Percentiles rank a stretch among this genome's conserved stretches.
These are phyloP conservation scores for Lasiommata megera DNA, from an alignment of 2,888 invertebrate genomes.

Conservation along the genomic window DNA sequence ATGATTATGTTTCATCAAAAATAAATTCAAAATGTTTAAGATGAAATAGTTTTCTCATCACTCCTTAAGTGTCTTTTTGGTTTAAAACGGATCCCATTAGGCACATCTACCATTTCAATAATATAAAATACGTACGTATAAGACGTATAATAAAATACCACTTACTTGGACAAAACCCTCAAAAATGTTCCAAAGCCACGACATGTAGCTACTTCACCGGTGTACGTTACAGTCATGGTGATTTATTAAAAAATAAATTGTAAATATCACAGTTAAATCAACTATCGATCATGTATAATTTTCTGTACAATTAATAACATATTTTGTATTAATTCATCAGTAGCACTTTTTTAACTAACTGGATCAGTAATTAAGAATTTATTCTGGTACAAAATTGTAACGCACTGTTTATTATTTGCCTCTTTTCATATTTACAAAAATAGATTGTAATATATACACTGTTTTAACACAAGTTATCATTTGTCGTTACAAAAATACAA, in stretches of 20 bases:
- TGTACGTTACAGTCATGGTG: slow-evolving; percentile 91
- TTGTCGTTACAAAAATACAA: not conserved
- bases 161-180: slow-evolving; percentile 90
- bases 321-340: not conserved
- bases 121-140: too few species aligned
- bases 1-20: too few species aligned
- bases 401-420: not conserved
- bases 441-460: not conserved
- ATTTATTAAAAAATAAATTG: slow-evolving; percentile 19
- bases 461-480: not conserved
- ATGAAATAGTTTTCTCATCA: too few species aligned
- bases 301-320: not conserved
- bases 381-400: not conserved
- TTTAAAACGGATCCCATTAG: too few species aligned
- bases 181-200: slow-evolving; percentile 93
- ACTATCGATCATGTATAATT: slow-evolving; percentile 2
- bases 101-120: too few species aligned
- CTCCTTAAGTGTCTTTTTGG: too few species aligned
- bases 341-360: not conserved
- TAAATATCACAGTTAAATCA: slow-evolving; percentile 28
- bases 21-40: too few species aligned
- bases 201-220: slow-evolving; percentile 92
- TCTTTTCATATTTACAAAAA: not conserved
- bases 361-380: not conserved
- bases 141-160: not conserved